Base-by-base conservation (phyloP, 2,113 vertebrate genomes). In the Circaetus cinerascens region DNA sequence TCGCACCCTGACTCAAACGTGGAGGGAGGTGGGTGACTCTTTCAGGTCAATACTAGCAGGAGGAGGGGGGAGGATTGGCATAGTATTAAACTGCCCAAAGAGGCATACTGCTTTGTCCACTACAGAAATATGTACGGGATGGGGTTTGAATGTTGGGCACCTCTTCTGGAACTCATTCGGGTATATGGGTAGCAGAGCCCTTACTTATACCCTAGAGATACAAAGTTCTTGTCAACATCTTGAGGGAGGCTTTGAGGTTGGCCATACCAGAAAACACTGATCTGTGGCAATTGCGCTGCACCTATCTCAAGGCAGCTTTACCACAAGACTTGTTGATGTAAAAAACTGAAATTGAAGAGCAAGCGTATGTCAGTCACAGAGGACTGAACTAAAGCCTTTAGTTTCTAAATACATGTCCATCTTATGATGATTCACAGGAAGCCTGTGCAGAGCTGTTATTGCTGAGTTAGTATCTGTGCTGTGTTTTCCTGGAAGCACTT, bases 281-380 rank as follows among this genome's bases (percentile, higher is more conserved):
- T 59, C 29, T 68, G 17, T 41, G 53, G 38, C 30, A 62, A 45
- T 62, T 0, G 0, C 14, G 5, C 25, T 56, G 50, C 25, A 17
- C 19, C 34, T 59, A 1, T 77, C 51, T 88, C 62, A 38, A 55
- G 46, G 66, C 60, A 88, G n/a, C 26, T 82, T 78, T 63, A 51
- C 30, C 29, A 34, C 75, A 88, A 82, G 71, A 34, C 48, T 20
- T 36, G 9, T 34, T 83, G 57, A 72, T 78, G 17, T 19, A 57
- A 62, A 75, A 67, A 17, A 38, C 0, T 2, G 48, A 86, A 83
- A 64, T 56, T 56, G 27, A 74, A 83, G 48, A 56, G 15, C 14
- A 11, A 26, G 10, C 0, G 0, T 64, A 3, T 10, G 10, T 64
- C 67, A 13, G 8, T 38, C 0, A 2, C 63, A 76, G 57, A 38